phyloP scores from a whole-genome alignment of 1,140 invertebrate species.

The Cephus cinctus region DNA sequence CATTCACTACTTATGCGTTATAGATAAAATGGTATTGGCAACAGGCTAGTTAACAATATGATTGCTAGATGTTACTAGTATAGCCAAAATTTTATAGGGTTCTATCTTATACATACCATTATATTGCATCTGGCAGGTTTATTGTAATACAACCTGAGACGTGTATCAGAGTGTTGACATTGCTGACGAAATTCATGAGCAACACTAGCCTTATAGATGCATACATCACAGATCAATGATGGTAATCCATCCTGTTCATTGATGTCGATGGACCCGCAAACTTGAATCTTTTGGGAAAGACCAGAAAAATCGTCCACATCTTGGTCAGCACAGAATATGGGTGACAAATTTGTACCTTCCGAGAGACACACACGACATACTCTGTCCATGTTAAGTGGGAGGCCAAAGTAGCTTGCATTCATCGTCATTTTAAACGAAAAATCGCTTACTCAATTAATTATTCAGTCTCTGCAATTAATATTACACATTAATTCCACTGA shows the following conservation, averaged over 20 bases:
- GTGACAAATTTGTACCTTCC: conserved; percentile 41
- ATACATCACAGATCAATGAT: conserved; percentile 47
- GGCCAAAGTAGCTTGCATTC: conserved; percentile 38
- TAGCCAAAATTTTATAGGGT: not conserved
- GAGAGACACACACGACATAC: conserved; percentile 49
- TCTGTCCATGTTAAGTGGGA: conserved; percentile 44
- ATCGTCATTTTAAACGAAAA: conserved; percentile 21
- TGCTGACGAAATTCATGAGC: conserved; percentile 51
- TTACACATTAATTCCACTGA: too few relatives aligned
- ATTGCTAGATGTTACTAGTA: too few relatives aligned
- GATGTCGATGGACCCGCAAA: conserved; percentile 48
- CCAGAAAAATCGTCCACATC: conserved; percentile 29
- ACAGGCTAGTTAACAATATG: too few relatives aligned
- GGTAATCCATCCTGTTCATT: conserved; percentile 50
- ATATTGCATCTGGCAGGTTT: conserved; percentile 41
- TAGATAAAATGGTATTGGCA: too few relatives aligned
- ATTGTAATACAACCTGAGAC: conserved; percentile 45
- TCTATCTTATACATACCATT: conserved; percentile 27
- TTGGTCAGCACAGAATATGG: conserved; percentile 44
- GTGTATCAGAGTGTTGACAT: conserved; percentile 49
- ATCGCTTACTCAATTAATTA: too few relatives aligned
- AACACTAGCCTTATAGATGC: conserved; percentile 48
- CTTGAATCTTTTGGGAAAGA: conserved; percentile 46
- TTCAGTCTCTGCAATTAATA: not conserved
- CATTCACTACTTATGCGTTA: not conserved